Percentiles rank a stretch among this genome's conserved stretches.
phyloP scores from a whole-genome alignment of 2,888 invertebrate genomes.

The Podabrus alpinus region DNA sequence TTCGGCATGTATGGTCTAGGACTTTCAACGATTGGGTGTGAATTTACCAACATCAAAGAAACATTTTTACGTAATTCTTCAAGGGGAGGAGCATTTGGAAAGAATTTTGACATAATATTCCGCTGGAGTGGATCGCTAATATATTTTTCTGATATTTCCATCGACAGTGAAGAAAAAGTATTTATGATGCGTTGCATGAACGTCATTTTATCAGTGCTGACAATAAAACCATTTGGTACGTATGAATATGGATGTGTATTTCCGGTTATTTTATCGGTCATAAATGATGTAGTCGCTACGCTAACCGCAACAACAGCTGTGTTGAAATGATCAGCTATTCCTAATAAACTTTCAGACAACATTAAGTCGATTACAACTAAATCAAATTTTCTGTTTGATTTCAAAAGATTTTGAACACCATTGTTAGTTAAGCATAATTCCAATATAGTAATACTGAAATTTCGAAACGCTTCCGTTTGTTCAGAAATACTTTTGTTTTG shows the following conservation, averaged over 20 bases:
- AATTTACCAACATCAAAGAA: conserved; percentile 41
- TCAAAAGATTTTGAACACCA: not conserved
- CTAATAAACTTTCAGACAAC: conserved; percentile 42
- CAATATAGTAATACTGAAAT: not conserved
- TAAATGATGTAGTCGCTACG: conserved; percentile 29
- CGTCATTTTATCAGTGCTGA: conserved; percentile 41
- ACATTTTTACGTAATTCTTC: conserved; percentile 24
- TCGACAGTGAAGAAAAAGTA: conserved; percentile 13
- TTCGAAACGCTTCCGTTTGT: not conserved
- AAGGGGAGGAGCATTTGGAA: conserved; percentile 33
- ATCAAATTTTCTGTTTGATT: conserved; percentile 34
- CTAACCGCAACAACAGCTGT: conserved; percentile 39
- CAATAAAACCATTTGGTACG: conserved; percentile 40
- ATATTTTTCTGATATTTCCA: not conserved
- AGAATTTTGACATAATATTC: conserved; percentile 29
- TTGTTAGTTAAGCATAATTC: not conserved
- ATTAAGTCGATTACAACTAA: conserved; percentile 40
- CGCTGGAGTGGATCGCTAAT: not conserved
- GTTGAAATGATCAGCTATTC: conserved; percentile 39
- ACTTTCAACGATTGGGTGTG: conserved; percentile 58
- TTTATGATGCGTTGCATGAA: conserved; percentile 44
- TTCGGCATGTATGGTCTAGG: conserved; percentile 61
- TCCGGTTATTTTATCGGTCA: conserved; percentile 33
- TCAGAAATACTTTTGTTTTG: not conserved
- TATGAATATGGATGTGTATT: conserved; percentile 44